These are phyloP conservation scores for Orbicella faveolata DNA, from an alignment of 64 coral and sea anemone species.

Conservation along the genomic window DNA sequence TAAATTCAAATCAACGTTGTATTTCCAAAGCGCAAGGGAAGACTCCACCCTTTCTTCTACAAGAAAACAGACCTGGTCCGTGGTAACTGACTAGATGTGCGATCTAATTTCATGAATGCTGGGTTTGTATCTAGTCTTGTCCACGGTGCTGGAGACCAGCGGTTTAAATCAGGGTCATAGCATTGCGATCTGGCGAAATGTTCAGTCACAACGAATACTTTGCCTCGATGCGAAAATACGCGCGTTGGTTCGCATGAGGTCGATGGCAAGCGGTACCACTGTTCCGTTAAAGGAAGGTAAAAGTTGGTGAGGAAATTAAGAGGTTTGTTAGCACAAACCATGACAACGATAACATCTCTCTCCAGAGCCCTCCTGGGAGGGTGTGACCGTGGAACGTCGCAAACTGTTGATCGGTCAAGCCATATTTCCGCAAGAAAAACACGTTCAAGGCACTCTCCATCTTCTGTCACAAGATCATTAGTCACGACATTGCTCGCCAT, in stretches of 20 bases:
- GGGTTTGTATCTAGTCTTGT: background rate
- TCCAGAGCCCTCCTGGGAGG: background rate
- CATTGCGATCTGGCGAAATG: background rate
- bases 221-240: background rate
- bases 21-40: background rate
- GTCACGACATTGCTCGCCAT: slow-evolving; percentile 3
- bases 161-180: background rate
- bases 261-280: too few species aligned
- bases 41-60: background rate
- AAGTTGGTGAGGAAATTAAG: background rate
- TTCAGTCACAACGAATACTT: background rate
- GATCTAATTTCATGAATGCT: too few species aligned
- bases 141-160: slow-evolving; percentile 2
- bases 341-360: background rate
- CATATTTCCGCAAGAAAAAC: background rate
- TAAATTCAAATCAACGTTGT: too few species aligned
- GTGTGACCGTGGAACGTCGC: background rate
- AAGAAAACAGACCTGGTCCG: background rate
- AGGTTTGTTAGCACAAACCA: background rate
- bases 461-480: slow-evolving; percentile 3
- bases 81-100: background rate
- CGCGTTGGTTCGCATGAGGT: too few species aligned
- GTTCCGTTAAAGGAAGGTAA: background rate
- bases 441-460: background rate
- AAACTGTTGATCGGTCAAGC: background rate